Evolutionary conservation across 2,888 invertebrate species (phyloP), one percentile per base, ranked within the genome.

Genomic region (Caenorhabditis auriculariae): DNA sequence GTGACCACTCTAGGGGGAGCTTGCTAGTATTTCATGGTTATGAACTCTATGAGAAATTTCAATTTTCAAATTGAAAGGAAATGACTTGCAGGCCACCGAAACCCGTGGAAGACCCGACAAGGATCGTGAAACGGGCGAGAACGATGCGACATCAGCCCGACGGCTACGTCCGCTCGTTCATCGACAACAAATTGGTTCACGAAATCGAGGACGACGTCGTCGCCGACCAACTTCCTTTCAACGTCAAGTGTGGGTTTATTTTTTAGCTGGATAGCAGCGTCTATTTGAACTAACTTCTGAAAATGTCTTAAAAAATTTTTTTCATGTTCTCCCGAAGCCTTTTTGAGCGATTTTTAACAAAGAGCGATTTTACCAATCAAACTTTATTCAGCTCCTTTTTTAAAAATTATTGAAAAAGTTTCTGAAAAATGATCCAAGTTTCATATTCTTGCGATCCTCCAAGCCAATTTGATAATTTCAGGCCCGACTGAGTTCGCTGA

Each of bases 81-180:
- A n/a, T n/a, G n/a, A n/a, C n/a, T n/a, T n/a, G n/a, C n/a, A n/a
- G n/a, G n/a, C n/a, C n/a, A n/a, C n/a, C n/a, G n/a, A n/a, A n/a
- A n/a, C n/a, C n/a, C n/a, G n/a, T n/a, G n/a, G n/a, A n/a, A 4
- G 26, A 42, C 12, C 49, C 49, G 28, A 43, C 63, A 26, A 46
- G 66, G 9, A 66, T 73, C 7, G 68, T 69, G 4, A 70, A 66
- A 9, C 60, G 73, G 26, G 66, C 73, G 15, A 49, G 73, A 23
- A 74, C 73, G 9, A 74, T 74, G 73, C 39, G 73, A 15, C 69
- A 71, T 39, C 71, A 69, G 51, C 69, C 73, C n/a, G 69, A 74
- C 54, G 71, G 69, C 27, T 67, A 67, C 42, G 68, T 67, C 15
- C 59, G 74, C 4, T 72, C 71, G 27, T 74, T 70, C 46, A 68